Percentiles rank a stretch among this genome's conserved stretches.
Conservation (phyloP, 2,113 vertebrate species). For the Dicerorhinus sumatrensis region DNA sequence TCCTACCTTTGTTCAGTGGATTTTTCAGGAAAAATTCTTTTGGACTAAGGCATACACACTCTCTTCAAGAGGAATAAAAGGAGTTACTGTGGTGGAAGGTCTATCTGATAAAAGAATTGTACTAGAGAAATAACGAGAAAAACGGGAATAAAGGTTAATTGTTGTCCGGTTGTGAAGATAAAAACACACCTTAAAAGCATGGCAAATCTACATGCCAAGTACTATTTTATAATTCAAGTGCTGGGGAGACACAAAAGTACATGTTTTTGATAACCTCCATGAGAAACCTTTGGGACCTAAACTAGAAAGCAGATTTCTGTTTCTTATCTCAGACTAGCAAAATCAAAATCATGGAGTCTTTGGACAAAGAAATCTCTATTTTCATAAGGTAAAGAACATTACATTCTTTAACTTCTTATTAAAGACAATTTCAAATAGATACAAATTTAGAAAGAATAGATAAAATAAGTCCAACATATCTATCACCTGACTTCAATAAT, state of each 20-base stretch:
- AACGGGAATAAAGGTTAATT: background rate
- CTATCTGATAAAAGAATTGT: background rate
- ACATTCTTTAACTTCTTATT: background rate
- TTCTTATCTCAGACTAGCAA: background rate
- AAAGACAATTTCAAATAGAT: background rate
- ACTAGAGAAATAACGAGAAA: background rate
- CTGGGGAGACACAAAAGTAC: background rate
- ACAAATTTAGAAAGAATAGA: background rate
- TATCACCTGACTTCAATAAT: background rate
- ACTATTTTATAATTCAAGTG: background rate
- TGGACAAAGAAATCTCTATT: background rate
- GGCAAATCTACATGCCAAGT: background rate
- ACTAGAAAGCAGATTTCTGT: background rate
- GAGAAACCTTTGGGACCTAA: background rate
- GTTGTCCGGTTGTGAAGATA: background rate
- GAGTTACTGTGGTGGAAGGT: background rate
- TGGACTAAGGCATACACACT: background rate
- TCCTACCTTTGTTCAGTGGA: background rate
- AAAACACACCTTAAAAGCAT: background rate
- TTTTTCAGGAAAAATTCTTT: constrained; percentile 20
- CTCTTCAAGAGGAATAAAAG: background rate
- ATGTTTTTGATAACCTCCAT: background rate
- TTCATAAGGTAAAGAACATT: background rate
- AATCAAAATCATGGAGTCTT: background rate
- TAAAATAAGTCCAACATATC: background rate